Base-by-base conservation (phyloP, 2,797 vertebrate genomes). In the Saguinus oedipus region DNA sequence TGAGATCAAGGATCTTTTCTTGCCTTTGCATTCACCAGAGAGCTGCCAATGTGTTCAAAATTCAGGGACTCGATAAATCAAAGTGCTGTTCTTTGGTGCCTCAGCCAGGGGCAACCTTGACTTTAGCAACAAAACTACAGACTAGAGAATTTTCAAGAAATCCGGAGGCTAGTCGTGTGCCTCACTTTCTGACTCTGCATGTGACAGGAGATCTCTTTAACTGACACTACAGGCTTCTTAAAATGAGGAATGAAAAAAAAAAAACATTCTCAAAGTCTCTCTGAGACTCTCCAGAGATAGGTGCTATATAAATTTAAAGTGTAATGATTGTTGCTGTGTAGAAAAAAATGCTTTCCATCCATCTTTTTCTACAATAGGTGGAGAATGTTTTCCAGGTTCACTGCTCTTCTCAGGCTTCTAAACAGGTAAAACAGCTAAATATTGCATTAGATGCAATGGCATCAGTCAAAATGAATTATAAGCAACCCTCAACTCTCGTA, bases 251-350 rank as follows among this genome's bases (percentile, higher is more conserved):
- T 90, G 53, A 93, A 91, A 96, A 61, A 91, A 96, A 61, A 78
- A 78, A 82, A 80, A 72, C 57, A 93, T 78, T 95, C 82, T 92
- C 59, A 36, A 93, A 84, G 46, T 90, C 53, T 93, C 74, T 79
- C 79, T 81, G 81, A 88, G 70, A 80, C 75, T 95, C 95, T 95
- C 90, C 70, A 84, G 96, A 95, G 88, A 91, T 50, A 64, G 74
- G 85, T 78, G 61, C 74, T 95, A 76, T 80, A 81, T 86, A 98
- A 95, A 96, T 90, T 90, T 68, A 86, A 95, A 50, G 42, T 61
- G 7, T 42, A 93, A 86, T 90, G 78, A 91, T 88, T 92, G 70
- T 79, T 96, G 68, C 88, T 78, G 4, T 91, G 84, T 89, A 42
- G 70, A 57, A 86, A 79, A 22, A 22, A n/a, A 39, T 64, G 79